phyloP scores from a whole-genome alignment of 2,888 invertebrate species.

The Acrobasis repandana region DNA sequence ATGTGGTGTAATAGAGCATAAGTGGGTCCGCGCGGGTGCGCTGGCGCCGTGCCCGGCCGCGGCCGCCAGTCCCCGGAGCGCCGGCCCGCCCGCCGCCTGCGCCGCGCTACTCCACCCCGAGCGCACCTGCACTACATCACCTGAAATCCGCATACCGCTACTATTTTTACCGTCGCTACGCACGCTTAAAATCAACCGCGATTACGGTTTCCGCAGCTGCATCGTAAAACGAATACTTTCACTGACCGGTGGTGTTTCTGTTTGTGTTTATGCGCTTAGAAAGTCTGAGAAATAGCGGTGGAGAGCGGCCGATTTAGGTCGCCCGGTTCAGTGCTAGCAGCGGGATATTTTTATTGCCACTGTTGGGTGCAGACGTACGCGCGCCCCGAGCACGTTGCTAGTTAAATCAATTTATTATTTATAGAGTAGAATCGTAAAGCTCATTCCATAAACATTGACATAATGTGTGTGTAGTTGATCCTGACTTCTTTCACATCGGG shows the following conservation, averaged over 20 bases:
- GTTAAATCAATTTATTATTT: slow-evolving; percentile 72
- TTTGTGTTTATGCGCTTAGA: slow-evolving; percentile 50
- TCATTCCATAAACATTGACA: slow-evolving; percentile 76
- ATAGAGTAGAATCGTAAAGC: slow-evolving; percentile 72
- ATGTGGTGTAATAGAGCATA: slow-evolving; percentile 70
- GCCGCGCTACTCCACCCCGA: slow-evolving; percentile 40
- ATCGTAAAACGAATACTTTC: slow-evolving; percentile 35
- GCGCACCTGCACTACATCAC: slow-evolving; percentile 27
- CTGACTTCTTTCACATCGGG: slow-evolving; percentile 39
- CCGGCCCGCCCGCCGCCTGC: slow-evolving; percentile 68
- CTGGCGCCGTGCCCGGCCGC: slow-evolving; percentile 71
- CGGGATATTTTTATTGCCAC: slow-evolving; percentile 81
- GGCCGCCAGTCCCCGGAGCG: slow-evolving; percentile 70
- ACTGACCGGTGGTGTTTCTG: slow-evolving; percentile 35
- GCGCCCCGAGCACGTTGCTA: slow-evolving; percentile 64
- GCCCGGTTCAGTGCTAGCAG: slow-evolving; percentile 78
- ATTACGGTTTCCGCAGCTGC: slow-evolving; percentile 20
- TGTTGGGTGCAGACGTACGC: slow-evolving; percentile 72
- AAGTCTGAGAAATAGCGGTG: slow-evolving; percentile 53
- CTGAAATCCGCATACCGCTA: slow-evolving; percentile 24
- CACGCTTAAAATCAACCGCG: slow-evolving; percentile 30
- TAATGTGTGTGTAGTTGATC: slow-evolving; percentile 43
- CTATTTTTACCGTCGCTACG: slow-evolving; percentile 29
- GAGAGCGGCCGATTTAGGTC: slow-evolving; percentile 74
- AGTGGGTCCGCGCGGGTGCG: slow-evolving; percentile 63